phyloP scores from a whole-genome alignment of 2,797 vertebrate species.

The Euthynnus affinis region DNA sequence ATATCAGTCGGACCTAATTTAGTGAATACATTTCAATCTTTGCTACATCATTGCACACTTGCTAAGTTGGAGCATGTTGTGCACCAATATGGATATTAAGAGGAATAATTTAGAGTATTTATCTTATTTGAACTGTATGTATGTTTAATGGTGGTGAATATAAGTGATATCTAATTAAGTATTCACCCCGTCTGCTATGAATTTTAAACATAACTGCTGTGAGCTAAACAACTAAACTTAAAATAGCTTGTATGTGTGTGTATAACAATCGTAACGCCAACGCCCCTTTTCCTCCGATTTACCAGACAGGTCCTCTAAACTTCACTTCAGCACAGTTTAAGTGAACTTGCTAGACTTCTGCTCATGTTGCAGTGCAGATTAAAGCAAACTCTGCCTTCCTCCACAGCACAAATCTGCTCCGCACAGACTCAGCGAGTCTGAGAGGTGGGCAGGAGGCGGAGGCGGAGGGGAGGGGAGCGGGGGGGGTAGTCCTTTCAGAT shows the following conservation, averaged over 20 bases:
- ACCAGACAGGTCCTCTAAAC: conserved; percentile 32
- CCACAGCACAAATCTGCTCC: conserved; percentile 54
- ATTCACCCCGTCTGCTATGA: too few relatives aligned
- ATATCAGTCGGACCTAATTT: too few relatives aligned
- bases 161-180: too few relatives aligned
- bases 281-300: not conserved
- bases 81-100: not conserved
- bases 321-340: conserved; percentile 37
- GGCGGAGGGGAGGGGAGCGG: too few relatives aligned
- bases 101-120: not conserved
- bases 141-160: not conserved
- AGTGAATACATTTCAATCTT: too few relatives aligned
- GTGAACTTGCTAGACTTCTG: conserved; percentile 26
- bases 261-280: not conserved
- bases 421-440: conserved; percentile 41
- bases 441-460: not conserved
- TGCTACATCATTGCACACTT: not conserved
- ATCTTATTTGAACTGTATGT: not conserved
- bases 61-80: not conserved
- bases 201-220: too few relatives aligned
- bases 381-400: conserved; percentile 45
- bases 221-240: too few relatives aligned
- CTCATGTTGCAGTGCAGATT: conserved; percentile 62
- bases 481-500: conserved; percentile 64
- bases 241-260: too few relatives aligned